Conservation (phyloP, 2,797 vertebrate genomes). For the Garrulus glandarius region DNA sequence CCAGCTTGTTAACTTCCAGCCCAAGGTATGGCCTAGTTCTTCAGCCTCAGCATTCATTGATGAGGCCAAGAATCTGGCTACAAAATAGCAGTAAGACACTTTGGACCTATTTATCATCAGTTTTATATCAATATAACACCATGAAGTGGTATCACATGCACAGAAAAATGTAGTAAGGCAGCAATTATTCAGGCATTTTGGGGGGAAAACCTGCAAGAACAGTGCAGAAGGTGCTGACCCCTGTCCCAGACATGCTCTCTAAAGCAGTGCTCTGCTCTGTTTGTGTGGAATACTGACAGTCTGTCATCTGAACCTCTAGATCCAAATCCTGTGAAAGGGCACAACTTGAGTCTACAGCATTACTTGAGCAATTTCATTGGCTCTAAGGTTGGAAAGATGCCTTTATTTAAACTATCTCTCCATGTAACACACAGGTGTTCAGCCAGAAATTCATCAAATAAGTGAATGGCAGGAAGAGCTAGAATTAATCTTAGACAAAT, state of each 20-base stretch:
- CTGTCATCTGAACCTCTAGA: neutral
- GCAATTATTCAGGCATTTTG: neutral
- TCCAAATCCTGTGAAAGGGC: neutral
- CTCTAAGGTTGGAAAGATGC: neutral
- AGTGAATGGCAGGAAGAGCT: neutral
- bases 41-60: neutral
- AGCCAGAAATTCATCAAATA: neutral
- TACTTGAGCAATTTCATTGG: neutral
- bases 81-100: conserved; percentile 18
- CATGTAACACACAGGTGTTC: neutral
- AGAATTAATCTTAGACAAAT: neutral
- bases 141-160: neutral
- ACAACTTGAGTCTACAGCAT: fast-evolving
- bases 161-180: conserved; percentile 28
- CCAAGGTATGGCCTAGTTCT: neutral
- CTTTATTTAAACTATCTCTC: neutral
- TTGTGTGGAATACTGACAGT: neutral
- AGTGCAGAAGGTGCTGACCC: neutral
- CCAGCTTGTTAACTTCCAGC: neutral
- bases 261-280: fast-evolving
- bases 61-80: neutral
- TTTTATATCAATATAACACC: neutral
- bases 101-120: neutral
- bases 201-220: neutral
- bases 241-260: neutral